Evolutionary conservation across 2,797 vertebrate genomes (phyloP), one percentile per base, ranked within the genome.

Genomic region (Xerus rutilus): DNA sequence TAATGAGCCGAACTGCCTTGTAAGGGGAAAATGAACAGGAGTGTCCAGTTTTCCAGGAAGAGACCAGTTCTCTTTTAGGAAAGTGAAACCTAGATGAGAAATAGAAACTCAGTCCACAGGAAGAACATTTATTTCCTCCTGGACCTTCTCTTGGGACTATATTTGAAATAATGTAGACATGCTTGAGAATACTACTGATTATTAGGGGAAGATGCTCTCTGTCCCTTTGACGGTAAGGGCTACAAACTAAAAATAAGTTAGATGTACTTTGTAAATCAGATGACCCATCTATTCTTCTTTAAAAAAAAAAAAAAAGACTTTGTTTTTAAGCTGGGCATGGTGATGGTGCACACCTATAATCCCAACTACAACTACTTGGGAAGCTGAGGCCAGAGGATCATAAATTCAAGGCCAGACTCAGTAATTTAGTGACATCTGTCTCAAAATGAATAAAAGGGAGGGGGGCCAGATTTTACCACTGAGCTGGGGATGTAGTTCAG

Each of bases 51-150:
- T 81, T 94, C 25, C 21, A 30, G 18, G 52, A 85, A 77, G 20
- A 52, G 39, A 52, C 47, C 35, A 65, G 67, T 74, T 93, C 25
- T 77, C 59, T 83, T 92, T 86, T 4, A 85, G 74, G 89, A 93
- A 95, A 95, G 21, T 64, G 77, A 97, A 96, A 90, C 92, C 45
- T 93, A 94, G 69, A 81, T 25, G 84, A 89, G 43, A 96, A 93
- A 78, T 72, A 3, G 79, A 94, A 96, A 91, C 86, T 72, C 49
- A 69, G 47, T 65, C 57, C 14, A 6, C 1, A 62, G 32, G 23
- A 12, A 7, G 5, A 79, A 35, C 20, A 45, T 74, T 28, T 13
- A 1, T 82, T 92, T 59, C 73, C n/a, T 15, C 83, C 45, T 72
- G 88, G 32, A 25, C 25, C 85, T 89, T 79, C 6, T 76, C 47